Base-by-base conservation (phyloP, 2,797 vertebrate genomes). In the Hephaestus fuliginosus region DNA sequence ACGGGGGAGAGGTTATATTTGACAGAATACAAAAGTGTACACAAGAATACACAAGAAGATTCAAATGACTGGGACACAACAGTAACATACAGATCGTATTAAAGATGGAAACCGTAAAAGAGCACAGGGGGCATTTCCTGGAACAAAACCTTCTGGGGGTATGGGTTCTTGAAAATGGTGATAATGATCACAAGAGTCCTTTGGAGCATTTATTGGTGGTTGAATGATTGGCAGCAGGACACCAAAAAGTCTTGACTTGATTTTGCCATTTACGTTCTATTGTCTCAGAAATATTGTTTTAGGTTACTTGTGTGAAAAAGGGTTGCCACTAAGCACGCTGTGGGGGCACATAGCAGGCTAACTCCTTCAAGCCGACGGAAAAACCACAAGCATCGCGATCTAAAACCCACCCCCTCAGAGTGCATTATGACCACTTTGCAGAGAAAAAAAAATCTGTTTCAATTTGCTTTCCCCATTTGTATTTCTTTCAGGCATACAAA, bases 181-280 rank as follows among this genome's bases (percentile, higher is more conserved):
- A 80, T 57, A 56, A 69, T 60, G n/a, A 82, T 72, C 61, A 62
- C 39, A 60, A 39, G 30, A 18, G 7, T 28, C 4, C 1, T 77
- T 67, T 71, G 20, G 28, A 33, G 3, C 36, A 49, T 55, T 79
- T 61, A 57, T 25, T 72, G 10, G 66, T 64, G 55, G 36, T 36
- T 0, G 14, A 52, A 60, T 81, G 72, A 83, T 18, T 78, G 46
- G 17, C 70, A 80, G 46, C 49, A 36, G 73, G 11, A 75, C 63
- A 74, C 53, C 25, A 48, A 56, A 66, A 62, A 56, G 20, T 78
- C 75, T 78, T 72, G 78, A 83, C 33, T 84, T 77, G 5, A 85
- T 87, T 82, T 81, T 33, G 14, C 73, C 17, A 55, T 73, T 58
- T 74, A 36, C 0, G 4, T 46, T 56, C 30, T 33, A 9, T 65